Evolutionary conservation across 2,113 vertebrate genomes (phyloP).

Genomic region (Poeciliopsis occidentalis): DNA sequence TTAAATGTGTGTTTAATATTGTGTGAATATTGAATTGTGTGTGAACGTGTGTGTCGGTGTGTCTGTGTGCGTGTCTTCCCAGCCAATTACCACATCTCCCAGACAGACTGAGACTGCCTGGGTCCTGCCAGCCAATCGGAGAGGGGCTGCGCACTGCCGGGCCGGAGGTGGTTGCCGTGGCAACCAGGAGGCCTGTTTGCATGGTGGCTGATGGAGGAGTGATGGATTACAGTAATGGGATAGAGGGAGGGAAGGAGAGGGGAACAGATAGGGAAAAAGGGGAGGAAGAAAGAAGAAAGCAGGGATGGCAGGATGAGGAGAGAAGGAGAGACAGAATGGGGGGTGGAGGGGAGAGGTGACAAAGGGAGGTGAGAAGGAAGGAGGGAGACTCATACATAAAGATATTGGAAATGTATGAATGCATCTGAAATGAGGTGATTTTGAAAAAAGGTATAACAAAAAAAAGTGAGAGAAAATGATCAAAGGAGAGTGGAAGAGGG

Average conservation of each 20-base stretch:
- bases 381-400: conserved; percentile 77
- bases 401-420: conserved; percentile 80
- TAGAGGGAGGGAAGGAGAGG: conserved; percentile 53
- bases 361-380: conserved; percentile 14
- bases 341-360: conserved; percentile 27
- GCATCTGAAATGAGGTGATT: conserved; percentile 76
- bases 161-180: conserved; percentile 88
- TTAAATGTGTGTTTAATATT: conserved; percentile 23
- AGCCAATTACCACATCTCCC: conserved; percentile 87
- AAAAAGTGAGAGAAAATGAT: conserved; percentile 67
- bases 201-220: conserved; percentile 83
- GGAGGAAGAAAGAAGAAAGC: conserved; percentile 16
- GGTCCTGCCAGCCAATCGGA: conserved; percentile 81
- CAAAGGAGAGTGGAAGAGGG: conserved; percentile 28
- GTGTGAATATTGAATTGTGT: conserved; percentile 47
- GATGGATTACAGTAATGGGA: conserved; percentile 85
- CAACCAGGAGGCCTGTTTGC: conserved; percentile 83
- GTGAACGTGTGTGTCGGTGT: conserved; percentile 39
- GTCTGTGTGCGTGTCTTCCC: conserved; percentile 76
- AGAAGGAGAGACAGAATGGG: background rate
- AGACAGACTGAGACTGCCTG: conserved; percentile 80
- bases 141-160: conserved; percentile 76
- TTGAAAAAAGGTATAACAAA: conserved; percentile 59
- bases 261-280: conserved; percentile 8
- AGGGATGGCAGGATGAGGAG: background rate